Conservation (phyloP, 2,888 invertebrate genomes). For the Amiota minor region DNA sequence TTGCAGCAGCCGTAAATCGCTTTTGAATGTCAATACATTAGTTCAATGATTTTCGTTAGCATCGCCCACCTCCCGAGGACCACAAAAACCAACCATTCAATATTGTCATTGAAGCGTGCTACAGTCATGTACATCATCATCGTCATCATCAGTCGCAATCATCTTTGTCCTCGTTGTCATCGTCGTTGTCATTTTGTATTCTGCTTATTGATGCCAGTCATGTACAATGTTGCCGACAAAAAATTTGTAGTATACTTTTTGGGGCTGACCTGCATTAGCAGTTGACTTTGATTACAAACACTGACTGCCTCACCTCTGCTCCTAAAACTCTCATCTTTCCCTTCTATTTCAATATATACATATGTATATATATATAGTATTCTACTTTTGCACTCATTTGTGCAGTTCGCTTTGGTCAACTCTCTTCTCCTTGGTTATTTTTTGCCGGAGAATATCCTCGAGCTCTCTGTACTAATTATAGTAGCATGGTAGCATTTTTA, state of each 20-base stretch:
- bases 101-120: slow-evolving; percentile 21
- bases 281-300: neutral
- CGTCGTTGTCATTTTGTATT: slow-evolving; percentile 22
- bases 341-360: too few relatives aligned
- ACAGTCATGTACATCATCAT: slow-evolving; percentile 18
- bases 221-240: slow-evolving; percentile 43
- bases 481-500: slow-evolving; percentile 9
- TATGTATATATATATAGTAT: too few relatives aligned
- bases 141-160: slow-evolving; percentile 23
- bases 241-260: slow-evolving; percentile 22
- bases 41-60: slow-evolving; percentile 52
- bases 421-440: too few relatives aligned
- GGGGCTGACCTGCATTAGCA: slow-evolving; percentile 29
- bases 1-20: slow-evolving; percentile 43
- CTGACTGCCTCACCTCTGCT: too few relatives aligned
- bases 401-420: too few relatives aligned
- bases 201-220: slow-evolving; percentile 63
- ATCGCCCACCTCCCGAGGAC: slow-evolving; percentile 22
- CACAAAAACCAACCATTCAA: neutral
- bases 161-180: slow-evolving; percentile 48
- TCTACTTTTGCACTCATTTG: too few relatives aligned
- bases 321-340: too few relatives aligned
- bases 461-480: slow-evolving; percentile 14
- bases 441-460: neutral
- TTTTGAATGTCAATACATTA: slow-evolving; percentile 47